phyloP scores from a whole-genome alignment of 2,113 vertebrate genomes.

The Actenoides hombroni region DNA sequence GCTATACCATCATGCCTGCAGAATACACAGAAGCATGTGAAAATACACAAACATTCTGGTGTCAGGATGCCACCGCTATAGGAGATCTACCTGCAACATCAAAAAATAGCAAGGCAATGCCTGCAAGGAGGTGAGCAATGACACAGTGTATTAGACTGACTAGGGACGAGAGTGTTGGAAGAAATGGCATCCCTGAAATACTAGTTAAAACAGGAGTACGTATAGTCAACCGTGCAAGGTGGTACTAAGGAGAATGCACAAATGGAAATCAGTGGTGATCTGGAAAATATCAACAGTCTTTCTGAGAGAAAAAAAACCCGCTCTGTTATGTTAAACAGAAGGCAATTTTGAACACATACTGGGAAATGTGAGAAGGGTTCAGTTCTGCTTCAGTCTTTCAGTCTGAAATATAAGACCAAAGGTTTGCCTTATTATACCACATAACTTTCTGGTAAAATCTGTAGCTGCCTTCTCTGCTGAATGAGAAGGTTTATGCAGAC shows the following conservation, averaged over 20 bases:
- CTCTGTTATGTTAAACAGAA: constrained; percentile 14
- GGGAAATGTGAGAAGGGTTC: neutral
- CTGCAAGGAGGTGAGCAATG: neutral
- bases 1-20: neutral
- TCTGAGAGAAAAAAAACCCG: rapidly evolving
- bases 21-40: neutral
- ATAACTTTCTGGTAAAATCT: neutral
- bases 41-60: neutral
- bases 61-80: neutral
- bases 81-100: neutral
- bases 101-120: neutral
- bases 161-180: neutral
- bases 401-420: neutral
- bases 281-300: neutral
- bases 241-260: neutral
- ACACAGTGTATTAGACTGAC: neutral
- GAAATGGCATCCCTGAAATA: neutral
- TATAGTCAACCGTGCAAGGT: neutral
- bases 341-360: neutral
- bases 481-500: neutral
- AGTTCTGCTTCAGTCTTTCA: neutral
- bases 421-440: neutral
- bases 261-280: neutral
- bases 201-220: neutral
- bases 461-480: neutral